Evolutionary conservation across 1,140 invertebrate species (phyloP).

Genomic region (Harpegnathos saltator): DNA sequence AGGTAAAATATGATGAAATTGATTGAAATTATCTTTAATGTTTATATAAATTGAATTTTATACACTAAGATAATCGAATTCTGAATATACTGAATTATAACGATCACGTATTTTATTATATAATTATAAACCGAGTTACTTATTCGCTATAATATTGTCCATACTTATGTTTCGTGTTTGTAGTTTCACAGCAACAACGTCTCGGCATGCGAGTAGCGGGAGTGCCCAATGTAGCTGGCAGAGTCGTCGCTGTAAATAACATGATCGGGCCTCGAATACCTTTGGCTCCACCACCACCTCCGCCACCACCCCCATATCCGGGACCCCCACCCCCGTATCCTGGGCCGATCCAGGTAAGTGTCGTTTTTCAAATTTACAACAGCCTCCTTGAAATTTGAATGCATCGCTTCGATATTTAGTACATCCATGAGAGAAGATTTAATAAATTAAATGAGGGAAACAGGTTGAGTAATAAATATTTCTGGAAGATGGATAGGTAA

Average conservation of each 20-base stretch:
- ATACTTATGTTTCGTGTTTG: constrained; percentile 23
- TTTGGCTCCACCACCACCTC: constrained; percentile 87
- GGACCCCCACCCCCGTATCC: constrained; percentile 84
- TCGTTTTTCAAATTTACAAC: constrained; percentile 66
- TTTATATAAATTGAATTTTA: no score
- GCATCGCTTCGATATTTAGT: constrained; percentile 78
- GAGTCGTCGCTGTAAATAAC: constrained; percentile 83
- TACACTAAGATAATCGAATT: no score
- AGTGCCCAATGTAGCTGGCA: constrained; percentile 80
- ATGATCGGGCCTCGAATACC: constrained; percentile 84
- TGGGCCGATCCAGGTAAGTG: constrained; percentile 81
- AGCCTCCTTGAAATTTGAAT: constrained; percentile 67
- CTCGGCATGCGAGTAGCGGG: constrained; percentile 81
- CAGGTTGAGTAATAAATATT: no score
- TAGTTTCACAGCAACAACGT: constrained; percentile 80
- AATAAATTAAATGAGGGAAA: not conserved
- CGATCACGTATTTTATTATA: no score
- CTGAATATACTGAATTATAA: no score
- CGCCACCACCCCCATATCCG: constrained; percentile 90
- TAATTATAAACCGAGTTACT: not conserved
- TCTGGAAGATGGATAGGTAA: no score
- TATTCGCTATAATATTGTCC: not conserved
- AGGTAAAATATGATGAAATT: constrained; percentile 69
- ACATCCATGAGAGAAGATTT: constrained; percentile 57
- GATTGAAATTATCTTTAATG: not conserved